Conservation (phyloP, 2,113 vertebrate species). For the Uria aalge region DNA sequence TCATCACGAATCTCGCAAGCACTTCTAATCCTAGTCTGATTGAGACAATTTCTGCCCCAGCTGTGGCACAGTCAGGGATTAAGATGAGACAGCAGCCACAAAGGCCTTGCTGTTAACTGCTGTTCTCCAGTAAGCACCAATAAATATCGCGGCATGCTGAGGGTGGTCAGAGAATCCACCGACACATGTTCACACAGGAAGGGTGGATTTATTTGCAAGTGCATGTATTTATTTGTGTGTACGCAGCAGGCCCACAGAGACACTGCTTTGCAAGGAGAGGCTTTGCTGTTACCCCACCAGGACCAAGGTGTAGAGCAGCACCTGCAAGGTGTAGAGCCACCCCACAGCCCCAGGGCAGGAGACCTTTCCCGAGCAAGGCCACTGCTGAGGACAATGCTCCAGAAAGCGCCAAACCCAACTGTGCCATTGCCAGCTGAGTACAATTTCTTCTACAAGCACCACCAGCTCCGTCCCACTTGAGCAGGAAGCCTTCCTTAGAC, state of each 20-base stretch:
- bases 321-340: background rate
- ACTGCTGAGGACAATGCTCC: background rate
- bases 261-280: background rate
- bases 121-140: background rate
- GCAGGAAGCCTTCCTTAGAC: background rate
- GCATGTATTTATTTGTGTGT: background rate
- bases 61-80: background rate
- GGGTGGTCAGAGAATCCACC: conserved; percentile 5
- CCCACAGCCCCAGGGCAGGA: background rate
- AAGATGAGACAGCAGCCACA: background rate
- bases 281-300: background rate
- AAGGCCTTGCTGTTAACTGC: background rate
- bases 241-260: background rate
- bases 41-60: background rate
- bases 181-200: background rate
- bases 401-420: background rate
- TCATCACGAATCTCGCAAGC: background rate
- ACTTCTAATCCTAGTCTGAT: background rate
- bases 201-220: background rate
- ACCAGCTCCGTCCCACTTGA: background rate
- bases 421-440: rapidly evolving
- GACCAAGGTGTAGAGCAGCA: background rate
- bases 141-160: background rate
- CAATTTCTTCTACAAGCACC: background rate
- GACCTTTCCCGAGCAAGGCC: background rate